These are phyloP conservation scores for Latheticus oryzae DNA, from an alignment of 2,888 invertebrate species.

Conservation along the genomic window DNA sequence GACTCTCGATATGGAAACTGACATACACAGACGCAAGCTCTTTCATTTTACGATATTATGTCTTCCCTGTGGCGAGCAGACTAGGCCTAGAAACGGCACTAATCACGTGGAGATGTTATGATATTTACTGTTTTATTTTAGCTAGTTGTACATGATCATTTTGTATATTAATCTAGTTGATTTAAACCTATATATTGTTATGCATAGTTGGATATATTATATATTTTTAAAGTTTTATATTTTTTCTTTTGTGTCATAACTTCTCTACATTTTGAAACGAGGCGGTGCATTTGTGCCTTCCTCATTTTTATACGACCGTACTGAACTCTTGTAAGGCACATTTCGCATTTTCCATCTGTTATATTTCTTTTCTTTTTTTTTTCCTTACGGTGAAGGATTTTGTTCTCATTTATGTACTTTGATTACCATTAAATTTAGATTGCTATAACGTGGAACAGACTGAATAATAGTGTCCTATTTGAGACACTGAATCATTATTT, in stretches of 20 bases:
- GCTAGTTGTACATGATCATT: constrained; percentile 48
- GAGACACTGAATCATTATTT: constrained; percentile 54
- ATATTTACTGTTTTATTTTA: constrained; percentile 53
- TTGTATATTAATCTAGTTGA: constrained; percentile 49
- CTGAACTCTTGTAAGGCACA: constrained; percentile 54
- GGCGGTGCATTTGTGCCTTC: constrained; percentile 64
- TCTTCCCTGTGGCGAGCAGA: constrained; percentile 59
- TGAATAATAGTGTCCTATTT: constrained; percentile 52
- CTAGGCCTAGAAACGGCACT: constrained; percentile 63
- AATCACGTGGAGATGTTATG: constrained; percentile 64
- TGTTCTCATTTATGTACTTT: constrained; percentile 31
- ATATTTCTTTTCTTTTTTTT: too few relatives aligned
- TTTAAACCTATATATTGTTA: constrained; percentile 42
- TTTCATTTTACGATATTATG: constrained; percentile 58
- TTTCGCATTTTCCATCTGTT: constrained; percentile 45
- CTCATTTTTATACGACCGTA: constrained; percentile 62
- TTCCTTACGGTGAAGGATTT: constrained; percentile 50
- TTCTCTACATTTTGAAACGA: constrained; percentile 61
- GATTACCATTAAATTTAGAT: constrained; percentile 46
- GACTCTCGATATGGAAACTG: constrained; percentile 63
- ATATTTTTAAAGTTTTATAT: constrained; percentile 53
- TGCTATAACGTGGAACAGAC: constrained; percentile 49
- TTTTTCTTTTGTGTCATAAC: constrained; percentile 61
- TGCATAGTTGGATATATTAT: constrained; percentile 46
- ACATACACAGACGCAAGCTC: constrained; percentile 48